Conservation (phyloP, 2,113 vertebrate species). For the Plecturocebus donacophilus region DNA sequence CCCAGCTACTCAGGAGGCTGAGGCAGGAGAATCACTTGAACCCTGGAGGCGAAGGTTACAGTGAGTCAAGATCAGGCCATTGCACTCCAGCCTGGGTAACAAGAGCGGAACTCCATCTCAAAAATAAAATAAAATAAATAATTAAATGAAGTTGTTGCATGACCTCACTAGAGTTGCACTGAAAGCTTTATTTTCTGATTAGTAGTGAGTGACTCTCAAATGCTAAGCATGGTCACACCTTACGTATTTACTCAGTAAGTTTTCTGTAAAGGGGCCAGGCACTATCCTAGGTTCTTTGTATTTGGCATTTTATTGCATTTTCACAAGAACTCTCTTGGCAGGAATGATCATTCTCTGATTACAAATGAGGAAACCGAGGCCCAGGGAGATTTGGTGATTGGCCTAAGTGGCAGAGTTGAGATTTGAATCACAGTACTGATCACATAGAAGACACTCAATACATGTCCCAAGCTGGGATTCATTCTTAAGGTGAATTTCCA, state of each 20-base stretch:
- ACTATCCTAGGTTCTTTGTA: background rate
- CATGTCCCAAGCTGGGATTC: too few relatives aligned
- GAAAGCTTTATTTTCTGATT: background rate
- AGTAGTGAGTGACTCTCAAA: background rate
- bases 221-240: background rate
- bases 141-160: background rate
- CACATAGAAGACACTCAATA: background rate
- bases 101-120: too few relatives aligned
- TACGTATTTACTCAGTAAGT: background rate
- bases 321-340: background rate
- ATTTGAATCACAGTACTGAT: background rate
- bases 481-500: background rate
- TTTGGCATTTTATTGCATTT: background rate
- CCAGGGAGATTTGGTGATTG: background rate
- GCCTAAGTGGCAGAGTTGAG: background rate
- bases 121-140: background rate
- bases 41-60: too few relatives aligned
- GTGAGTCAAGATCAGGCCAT: too few relatives aligned
- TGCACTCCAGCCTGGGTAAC: too few relatives aligned
- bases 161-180: background rate
- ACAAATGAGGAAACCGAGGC: background rate
- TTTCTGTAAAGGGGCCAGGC: background rate
- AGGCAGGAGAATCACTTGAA: too few relatives aligned
- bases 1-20: too few relatives aligned
- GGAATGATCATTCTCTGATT: too few relatives aligned